phyloP scores from a whole-genome alignment of 1,140 invertebrate genomes.

The Spodoptera frugiperda region DNA sequence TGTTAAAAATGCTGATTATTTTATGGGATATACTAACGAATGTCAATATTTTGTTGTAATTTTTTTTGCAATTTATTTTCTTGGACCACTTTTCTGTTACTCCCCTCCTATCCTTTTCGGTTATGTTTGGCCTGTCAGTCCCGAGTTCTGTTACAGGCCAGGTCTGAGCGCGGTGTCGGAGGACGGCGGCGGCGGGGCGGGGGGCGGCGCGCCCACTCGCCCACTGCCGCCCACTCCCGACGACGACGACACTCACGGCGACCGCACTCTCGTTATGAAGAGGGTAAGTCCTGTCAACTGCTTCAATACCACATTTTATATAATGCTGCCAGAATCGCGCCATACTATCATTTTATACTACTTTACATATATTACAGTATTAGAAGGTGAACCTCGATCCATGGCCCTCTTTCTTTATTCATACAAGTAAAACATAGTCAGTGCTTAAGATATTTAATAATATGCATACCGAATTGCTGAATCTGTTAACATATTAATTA shows the following conservation, averaged over 20 bases:
- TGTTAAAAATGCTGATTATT: not conserved
- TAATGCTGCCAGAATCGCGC: not conserved
- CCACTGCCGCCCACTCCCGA: constrained; percentile 97
- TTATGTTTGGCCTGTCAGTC: constrained; percentile 86
- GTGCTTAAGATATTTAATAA: constrained; percentile 12
- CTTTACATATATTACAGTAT: not conserved
- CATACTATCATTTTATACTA: not conserved
- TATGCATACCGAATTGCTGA: constrained; percentile 10
- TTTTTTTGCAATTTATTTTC: constrained; percentile 64
- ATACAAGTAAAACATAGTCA: constrained; percentile 13
- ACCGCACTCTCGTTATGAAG: constrained; percentile 95
- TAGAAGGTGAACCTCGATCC: not conserved
- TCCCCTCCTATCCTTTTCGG: constrained; percentile 65
- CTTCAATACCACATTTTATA: not conserved
- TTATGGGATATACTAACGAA: constrained; percentile 32
- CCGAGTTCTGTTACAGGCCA: constrained; percentile 95
- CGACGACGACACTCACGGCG: constrained; percentile 93
- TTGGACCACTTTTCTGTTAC: constrained; percentile 49
- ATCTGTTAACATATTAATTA: constrained; percentile 37
- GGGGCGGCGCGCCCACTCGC: constrained; percentile 94
- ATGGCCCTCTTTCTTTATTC: constrained; percentile 5
- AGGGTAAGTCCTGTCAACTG: constrained; percentile 89
- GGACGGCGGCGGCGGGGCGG: constrained; percentile 85
- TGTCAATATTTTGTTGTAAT: constrained; percentile 48
- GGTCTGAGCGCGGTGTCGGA: constrained; percentile 87